phyloP scores from a whole-genome alignment of 2,797 vertebrate species.

The Silurus aristotelis region DNA sequence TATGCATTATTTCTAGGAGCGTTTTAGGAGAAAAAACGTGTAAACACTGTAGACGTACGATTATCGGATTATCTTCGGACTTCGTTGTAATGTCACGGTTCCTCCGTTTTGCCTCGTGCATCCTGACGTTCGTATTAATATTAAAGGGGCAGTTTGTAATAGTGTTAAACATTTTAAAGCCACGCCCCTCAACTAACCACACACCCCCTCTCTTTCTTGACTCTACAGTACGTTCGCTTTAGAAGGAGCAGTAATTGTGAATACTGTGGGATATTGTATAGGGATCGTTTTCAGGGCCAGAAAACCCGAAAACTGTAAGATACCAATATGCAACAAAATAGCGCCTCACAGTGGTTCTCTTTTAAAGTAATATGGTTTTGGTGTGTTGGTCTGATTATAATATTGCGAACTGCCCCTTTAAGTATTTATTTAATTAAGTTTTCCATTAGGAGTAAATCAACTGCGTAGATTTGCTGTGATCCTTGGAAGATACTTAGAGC shows the following conservation, averaged over 20 bases:
- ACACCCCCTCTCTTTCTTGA: neutral
- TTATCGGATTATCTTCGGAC: constrained; percentile 7
- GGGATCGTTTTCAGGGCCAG: neutral
- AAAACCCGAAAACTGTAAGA: neutral
- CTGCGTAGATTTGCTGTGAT: neutral
- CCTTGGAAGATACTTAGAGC: neutral
- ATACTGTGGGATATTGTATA: too few species aligned
- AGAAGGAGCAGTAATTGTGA: too few species aligned
- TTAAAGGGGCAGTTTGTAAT: constrained; percentile 12
- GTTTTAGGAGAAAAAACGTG: neutral
- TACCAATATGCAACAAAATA: too few species aligned
- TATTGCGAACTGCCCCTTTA: neutral
- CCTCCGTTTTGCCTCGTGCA: neutral
- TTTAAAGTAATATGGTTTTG: neutral
- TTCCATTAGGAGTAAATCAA: neutral
- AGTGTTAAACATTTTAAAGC: neutral
- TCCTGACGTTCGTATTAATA: neutral
- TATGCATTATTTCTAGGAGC: neutral
- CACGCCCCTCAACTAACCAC: neutral
- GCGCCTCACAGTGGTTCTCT: neutral
- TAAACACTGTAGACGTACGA: neutral
- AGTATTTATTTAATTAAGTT: neutral
- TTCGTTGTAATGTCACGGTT: neutral
- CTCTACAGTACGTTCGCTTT: neutral
- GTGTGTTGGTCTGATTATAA: neutral